Percentiles rank a stretch among this genome's conserved stretches.
Conservation (phyloP, 2,113 vertebrate genomes). For the Furnarius figulus region DNA sequence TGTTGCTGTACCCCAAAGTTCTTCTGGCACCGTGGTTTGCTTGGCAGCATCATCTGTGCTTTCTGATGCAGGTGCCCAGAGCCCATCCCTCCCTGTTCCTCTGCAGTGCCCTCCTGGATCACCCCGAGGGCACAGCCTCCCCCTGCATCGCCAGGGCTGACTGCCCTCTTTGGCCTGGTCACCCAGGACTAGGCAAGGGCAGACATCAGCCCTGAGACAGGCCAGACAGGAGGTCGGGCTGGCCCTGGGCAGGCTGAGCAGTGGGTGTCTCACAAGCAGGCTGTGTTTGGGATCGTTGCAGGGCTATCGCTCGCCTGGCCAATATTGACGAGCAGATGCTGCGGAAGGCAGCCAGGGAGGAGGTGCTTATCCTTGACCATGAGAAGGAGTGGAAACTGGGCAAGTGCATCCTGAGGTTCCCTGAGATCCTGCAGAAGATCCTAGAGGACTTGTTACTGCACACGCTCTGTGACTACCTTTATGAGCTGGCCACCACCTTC, state of each 20-base stretch:
- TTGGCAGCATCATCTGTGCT: neutral
- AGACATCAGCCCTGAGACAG: neutral
- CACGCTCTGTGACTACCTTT: slow-evolving; percentile 93
- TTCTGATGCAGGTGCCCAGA: neutral
- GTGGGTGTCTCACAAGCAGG: neutral
- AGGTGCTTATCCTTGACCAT: slow-evolving; percentile 86
- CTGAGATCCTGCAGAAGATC: slow-evolving; percentile 94
- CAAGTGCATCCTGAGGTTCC: slow-evolving; percentile 92
- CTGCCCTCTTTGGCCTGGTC: neutral
- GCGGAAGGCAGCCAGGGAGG: slow-evolving; percentile 81
- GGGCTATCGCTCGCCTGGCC: slow-evolving; percentile 92
- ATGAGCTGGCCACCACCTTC: slow-evolving; percentile 96
- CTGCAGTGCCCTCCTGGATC: neutral
- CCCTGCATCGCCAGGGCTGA: rapidly evolving
- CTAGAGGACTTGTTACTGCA: slow-evolving; percentile 92
- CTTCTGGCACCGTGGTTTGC: neutral
- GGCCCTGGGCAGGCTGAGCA: neutral
- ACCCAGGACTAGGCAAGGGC: neutral
- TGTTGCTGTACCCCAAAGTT: rapidly evolving
- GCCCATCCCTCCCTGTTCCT: neutral
- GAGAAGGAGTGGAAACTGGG: slow-evolving; percentile 97
- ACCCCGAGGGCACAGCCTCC: rapidly evolving
- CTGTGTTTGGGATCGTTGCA: neutral
- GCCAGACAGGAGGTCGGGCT: neutral
- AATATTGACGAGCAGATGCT: slow-evolving; percentile 83